Conservation (phyloP, 2,113 vertebrate species). For the Xiphias gladius region DNA sequence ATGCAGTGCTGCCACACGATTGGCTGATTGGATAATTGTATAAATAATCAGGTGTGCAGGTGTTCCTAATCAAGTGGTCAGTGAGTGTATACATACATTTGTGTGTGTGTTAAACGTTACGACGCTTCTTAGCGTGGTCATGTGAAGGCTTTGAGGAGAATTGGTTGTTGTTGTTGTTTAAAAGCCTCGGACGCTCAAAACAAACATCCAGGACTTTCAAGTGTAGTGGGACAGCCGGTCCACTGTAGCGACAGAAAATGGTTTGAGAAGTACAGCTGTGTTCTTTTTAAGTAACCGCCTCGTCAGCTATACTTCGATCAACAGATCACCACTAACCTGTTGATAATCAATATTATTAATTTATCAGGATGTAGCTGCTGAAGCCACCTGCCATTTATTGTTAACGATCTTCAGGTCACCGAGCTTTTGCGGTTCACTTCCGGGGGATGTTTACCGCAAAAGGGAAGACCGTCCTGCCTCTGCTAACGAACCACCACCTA, state of each 20-base stretch:
- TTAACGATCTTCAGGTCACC: neutral
- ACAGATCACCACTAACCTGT: neutral
- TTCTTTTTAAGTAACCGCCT: too few species aligned
- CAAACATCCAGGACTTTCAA: neutral
- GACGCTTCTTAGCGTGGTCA: too few species aligned
- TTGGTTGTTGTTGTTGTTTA: neutral
- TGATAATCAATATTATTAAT: neutral
- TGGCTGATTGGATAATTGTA: neutral
- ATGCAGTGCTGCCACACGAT: neutral
- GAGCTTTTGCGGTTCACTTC: slow-evolving; percentile 60
- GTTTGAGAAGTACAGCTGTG: too few species aligned
- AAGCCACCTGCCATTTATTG: neutral
- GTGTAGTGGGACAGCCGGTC: neutral
- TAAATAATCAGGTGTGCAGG: neutral
- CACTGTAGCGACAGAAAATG: too few species aligned
- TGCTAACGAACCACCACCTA: slow-evolving; percentile 41
- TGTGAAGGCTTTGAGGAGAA: neutral
- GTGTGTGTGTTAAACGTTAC: too few species aligned
- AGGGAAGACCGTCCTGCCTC: slow-evolving; percentile 38
- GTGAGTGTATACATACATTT: neutral
- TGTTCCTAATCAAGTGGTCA: neutral
- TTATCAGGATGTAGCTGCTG: neutral
- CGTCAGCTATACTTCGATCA: too few species aligned
- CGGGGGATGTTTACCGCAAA: slow-evolving; percentile 75
- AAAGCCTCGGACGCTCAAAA: neutral